Base-by-base conservation (phyloP, 2,888 invertebrate genomes). In the Troides helena region DNA sequence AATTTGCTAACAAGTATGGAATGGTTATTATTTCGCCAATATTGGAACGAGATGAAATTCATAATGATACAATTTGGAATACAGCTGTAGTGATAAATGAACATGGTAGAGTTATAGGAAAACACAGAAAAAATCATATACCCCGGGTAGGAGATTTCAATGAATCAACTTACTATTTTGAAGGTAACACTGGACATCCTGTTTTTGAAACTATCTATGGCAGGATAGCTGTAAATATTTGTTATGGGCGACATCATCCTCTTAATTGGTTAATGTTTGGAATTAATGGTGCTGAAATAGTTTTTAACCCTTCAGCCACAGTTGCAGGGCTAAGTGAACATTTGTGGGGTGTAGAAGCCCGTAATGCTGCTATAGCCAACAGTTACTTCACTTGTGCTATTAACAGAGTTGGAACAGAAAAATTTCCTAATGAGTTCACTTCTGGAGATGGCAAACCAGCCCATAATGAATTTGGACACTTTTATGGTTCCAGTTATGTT, bases 291-390 rank as follows among this genome's bases (percentile, higher is more conserved):
- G 99, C 99, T 1, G 99, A 99, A 93, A 98, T 99, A 75, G 99
- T 99, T 0, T 99, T 99, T 87, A 99, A 99, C 89, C 99, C 99
- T 7, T 99, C 98, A n/a, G 99, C 99, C 1, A 99, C 99, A 78
- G 97, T 94, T 46, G 94, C 95, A 39, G 93, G 92, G 0, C 85
- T 96, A 10, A 98, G 98, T 88, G 99, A 99, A 86, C 98, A 98
- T 0, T 86, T 99, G 69, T 99, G 99, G 99, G 94, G 96, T 4
- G 95, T 99, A 71, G 99, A 99, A 91, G 99, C 99, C 0, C 93
- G 99, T 72, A 97, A 97, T 93, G 99, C 99, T 25, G 99, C 99
- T 2, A 96, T 99, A 74, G 99, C 99, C 0, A 99, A 99, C 83
- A 96, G 96, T 80, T 99, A 98, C 83, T 99, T 96, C 82, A 97